Evolutionary conservation across 2,797 vertebrate species (phyloP), one percentile per base, ranked within the genome.

Genomic region (Sorex maritimensis): DNA sequence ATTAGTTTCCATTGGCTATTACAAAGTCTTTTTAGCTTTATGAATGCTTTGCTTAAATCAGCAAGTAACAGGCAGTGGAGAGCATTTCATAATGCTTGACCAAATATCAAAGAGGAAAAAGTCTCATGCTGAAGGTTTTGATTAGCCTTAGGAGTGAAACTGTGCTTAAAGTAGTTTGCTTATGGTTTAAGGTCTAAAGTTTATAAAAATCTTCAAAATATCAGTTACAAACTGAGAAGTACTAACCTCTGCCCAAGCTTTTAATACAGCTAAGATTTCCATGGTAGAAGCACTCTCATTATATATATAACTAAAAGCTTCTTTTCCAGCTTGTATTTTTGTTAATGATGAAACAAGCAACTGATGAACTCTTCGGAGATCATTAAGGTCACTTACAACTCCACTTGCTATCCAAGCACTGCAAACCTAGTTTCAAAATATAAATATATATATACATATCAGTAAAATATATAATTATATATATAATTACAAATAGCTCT

Each of bases 381-480:
- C 99, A 85, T 97, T 98, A 49, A 99, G 97, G 95, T 99, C 99
- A 90, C 98, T 98, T 87, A 99, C 99, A 92, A 99, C 99, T n/a
- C 99, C 98, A 58, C 99, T 99, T 97, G 98, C 97, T 49, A 99
- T 98, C 99, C 99, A 99, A 55, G 99, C 98, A 95, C 99, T 99
- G 98, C 99, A 99, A 5, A 99, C 99, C 99, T 99, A 97, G 81
- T 72, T 94, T 94, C 91, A 30, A 61, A 90, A 75, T 86, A 21
- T 61, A 95, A 92, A 81, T 86, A 75, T 44, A 44, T 44, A 44
- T 44, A 44, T 44, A 69, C 61, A 7, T 44, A 7, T 44, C 4
- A 14, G 17, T 55, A 17, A 14, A 55, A 55, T 13, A 55, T 55
- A 55, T 55, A 55, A 14, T 55, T 87, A 72, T 12, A 87, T 77